Evolutionary conservation across 2,113 vertebrate species (phyloP).

Genomic region (Alces alces): DNA sequence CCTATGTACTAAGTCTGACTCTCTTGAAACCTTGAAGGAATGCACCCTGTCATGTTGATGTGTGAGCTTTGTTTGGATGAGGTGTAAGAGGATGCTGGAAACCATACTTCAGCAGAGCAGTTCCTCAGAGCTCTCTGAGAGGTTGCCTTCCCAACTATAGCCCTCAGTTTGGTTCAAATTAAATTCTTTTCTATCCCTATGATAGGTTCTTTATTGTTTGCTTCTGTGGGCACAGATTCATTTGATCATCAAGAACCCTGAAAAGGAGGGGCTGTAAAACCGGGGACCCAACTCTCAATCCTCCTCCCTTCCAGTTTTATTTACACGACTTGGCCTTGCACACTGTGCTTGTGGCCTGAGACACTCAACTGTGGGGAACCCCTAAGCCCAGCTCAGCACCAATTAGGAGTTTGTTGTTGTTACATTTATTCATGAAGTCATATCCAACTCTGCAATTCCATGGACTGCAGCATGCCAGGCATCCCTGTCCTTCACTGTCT

Average conservation of each 20-base stretch:
- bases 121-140: neutral
- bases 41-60: neutral
- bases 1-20: neutral
- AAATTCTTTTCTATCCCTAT: neutral
- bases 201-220: neutral
- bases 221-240: neutral
- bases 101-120: neutral
- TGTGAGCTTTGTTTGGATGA: neutral
- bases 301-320: neutral
- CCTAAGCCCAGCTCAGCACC: neutral
- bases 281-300: neutral
- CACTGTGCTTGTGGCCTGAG: neutral
- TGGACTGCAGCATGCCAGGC: neutral
- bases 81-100: neutral
- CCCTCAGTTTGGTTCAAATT: neutral
- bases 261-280: neutral
- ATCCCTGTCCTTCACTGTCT: neutral
- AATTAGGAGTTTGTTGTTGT: neutral
- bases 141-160: neutral
- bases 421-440: fast-evolving
- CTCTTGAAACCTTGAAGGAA: neutral
- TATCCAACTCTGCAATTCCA: neutral
- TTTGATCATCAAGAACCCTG: neutral
- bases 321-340: neutral
- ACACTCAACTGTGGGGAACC: neutral